Conservation (phyloP, 1,140 invertebrate genomes). For the Dolichoris vasculosae region DNA sequence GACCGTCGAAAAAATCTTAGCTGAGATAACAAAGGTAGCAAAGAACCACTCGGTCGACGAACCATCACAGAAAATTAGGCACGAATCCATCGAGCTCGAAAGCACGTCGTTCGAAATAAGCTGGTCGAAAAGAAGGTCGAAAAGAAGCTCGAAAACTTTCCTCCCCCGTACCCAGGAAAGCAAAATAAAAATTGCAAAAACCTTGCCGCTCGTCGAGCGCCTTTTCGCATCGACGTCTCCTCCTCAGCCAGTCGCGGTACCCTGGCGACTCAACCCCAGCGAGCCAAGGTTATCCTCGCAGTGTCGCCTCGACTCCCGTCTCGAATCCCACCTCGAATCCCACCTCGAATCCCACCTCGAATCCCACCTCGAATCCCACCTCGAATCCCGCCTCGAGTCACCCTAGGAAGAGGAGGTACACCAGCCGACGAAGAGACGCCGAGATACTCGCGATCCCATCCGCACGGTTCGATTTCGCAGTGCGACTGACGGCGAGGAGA, state of each 20-base stretch:
- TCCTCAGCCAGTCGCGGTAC: not conserved
- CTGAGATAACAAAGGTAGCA: no score
- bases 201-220: not conserved
- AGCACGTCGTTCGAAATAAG: not conserved
- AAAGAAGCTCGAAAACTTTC: not conserved
- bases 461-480: slow-evolving; percentile 22
- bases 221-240: not conserved
- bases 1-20: not conserved
- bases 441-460: not conserved
- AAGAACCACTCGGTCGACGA: not conserved
- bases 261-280: not conserved
- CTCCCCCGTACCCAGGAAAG: not conserved
- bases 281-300: not conserved
- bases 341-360: no score
- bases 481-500: slow-evolving; percentile 2
- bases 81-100: not conserved
- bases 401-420: not conserved
- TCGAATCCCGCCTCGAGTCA: not conserved
- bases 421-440: not conserved
- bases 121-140: no score
- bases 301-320: no score
- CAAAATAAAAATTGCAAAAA: not conserved
- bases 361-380: no score
- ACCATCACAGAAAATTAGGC: not conserved
- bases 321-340: no score